Percentiles rank a stretch among this genome's conserved stretches.
Evolutionary conservation across 1,140 invertebrate species (phyloP).

Genomic region (Pogonomyrmex barbatus): DNA sequence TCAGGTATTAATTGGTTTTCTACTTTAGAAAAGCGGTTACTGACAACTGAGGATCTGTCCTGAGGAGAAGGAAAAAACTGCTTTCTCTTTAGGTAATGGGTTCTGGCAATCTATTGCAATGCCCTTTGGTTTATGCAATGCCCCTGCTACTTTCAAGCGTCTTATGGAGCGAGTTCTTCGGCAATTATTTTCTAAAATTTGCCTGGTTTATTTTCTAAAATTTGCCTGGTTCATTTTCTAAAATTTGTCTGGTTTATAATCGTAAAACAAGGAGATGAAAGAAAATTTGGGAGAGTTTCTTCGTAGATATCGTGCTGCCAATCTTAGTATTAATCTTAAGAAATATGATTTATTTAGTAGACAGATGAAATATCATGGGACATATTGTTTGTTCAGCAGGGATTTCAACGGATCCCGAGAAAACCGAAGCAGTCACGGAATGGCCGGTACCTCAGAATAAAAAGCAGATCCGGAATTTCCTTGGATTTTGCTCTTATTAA

Average conservation of each 20-base stretch:
- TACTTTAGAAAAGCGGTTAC: slow-evolving; percentile 76
- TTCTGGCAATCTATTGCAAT: slow-evolving; percentile 71
- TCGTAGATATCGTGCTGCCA: neutral
- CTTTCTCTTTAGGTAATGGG: slow-evolving; percentile 79
- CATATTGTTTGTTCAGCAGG: neutral
- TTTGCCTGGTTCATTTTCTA: neutral
- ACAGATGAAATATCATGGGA: neutral
- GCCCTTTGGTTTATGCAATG: slow-evolving; percentile 33
- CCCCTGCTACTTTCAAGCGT: no score
- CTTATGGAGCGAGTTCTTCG: slow-evolving; percentile 1
- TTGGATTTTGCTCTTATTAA: no score
- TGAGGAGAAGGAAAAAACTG: slow-evolving; percentile 81
- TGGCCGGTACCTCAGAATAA: no score
- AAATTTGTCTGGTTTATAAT: neutral
- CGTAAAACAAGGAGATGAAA: neutral
- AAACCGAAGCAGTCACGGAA: no score
- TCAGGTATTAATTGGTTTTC: slow-evolving; percentile 66
- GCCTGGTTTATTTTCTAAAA: neutral
- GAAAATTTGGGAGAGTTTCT: neutral
- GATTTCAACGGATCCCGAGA: no score
- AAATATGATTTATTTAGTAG: neutral
- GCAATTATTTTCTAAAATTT: neutral
- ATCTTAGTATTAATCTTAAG: neutral
- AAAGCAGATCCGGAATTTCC: no score
- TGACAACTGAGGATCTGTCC: slow-evolving; percentile 83